Base-by-base conservation (phyloP, 2,888 invertebrate species). In the Acronicta aceris region DNA sequence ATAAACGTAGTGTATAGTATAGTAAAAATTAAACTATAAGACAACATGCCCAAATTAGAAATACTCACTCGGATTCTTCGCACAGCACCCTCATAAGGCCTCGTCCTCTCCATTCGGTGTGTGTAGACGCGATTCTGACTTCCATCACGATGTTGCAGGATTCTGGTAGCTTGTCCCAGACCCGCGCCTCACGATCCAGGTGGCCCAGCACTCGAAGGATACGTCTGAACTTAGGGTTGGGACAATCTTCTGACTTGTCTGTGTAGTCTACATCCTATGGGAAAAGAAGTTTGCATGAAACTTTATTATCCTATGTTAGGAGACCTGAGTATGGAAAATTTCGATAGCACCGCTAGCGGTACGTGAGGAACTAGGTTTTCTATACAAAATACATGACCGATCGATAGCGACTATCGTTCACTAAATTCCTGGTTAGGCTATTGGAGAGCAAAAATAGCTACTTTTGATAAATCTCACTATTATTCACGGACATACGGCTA, bases 21-120 rank as follows among this genome's bases (percentile, higher is more conserved):
- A n/a, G n/a, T n/a, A n/a, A n/a, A n/a, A n/a, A n/a, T n/a, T n/a
- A n/a, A n/a, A n/a, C n/a, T n/a, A n/a, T n/a, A n/a, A n/a, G n/a
- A n/a, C n/a, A n/a, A 21, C 21, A 21, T 21, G 21, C 21, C n/a
- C 5, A 27, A n/a, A 38, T 0, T 13, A 17, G n/a, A 21, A 52
- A 53, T 54, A 94, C 95, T 95, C 87, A 97, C 97, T 96, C 95
- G 27, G 97, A 93, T 78, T 95, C 96, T 65, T 96, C 95, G 76
- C 96, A 95, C 1, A 97, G 92, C 51, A 95, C 95, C 74, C 96
- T 95, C 78, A 96, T 97, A n/a, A 97, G 95, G 0, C 97, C 97
- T 50, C 95, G 90, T 12, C 97, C 97, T 58, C 97, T 88, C 95
- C 96, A 96, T 15, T 92, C 94, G 0, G 93, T 88, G 85, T 97